Evolutionary conservation across 2,797 vertebrate species (phyloP).

Genomic region (Danio jaintianensis): DNA sequence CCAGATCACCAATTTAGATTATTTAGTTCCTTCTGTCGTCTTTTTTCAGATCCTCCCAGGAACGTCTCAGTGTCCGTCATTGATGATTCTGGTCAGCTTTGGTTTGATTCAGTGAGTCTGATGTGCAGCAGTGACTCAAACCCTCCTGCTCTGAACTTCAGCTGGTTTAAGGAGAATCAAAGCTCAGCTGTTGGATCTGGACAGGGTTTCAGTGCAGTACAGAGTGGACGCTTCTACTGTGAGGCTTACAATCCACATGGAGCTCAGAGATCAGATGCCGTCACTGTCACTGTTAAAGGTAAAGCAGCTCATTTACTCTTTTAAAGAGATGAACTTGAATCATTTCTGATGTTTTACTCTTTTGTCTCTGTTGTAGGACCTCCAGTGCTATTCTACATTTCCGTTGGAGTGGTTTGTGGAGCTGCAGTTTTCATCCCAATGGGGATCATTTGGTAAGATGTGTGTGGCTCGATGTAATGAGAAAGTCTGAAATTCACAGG

Average conservation of each 20-base stretch:
- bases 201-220: background rate
- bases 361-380: background rate
- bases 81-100: too few relatives aligned
- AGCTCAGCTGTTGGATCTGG: slow-evolving; percentile 18
- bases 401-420: too few relatives aligned
- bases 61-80: too few relatives aligned
- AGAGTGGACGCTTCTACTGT: slow-evolving; percentile 9
- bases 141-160: slow-evolving; percentile 13
- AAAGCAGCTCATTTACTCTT: background rate
- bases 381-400: background rate
- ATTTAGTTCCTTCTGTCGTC: too few relatives aligned
- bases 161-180: slow-evolving; percentile 22
- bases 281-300: background rate
- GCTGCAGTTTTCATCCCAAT: too few relatives aligned
- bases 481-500: too few relatives aligned
- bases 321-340: background rate
- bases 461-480: too few relatives aligned
- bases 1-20: too few relatives aligned
- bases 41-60: too few relatives aligned
- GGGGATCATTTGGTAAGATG: too few relatives aligned
- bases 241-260: background rate
- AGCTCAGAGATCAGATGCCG: background rate
- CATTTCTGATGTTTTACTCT: background rate
- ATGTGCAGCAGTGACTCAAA: slow-evolving; percentile 33
- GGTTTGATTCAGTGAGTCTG: slow-evolving; percentile 20